Base-by-base conservation (phyloP, 2,113 vertebrate genomes). In the Tylochromis polylepis region DNA sequence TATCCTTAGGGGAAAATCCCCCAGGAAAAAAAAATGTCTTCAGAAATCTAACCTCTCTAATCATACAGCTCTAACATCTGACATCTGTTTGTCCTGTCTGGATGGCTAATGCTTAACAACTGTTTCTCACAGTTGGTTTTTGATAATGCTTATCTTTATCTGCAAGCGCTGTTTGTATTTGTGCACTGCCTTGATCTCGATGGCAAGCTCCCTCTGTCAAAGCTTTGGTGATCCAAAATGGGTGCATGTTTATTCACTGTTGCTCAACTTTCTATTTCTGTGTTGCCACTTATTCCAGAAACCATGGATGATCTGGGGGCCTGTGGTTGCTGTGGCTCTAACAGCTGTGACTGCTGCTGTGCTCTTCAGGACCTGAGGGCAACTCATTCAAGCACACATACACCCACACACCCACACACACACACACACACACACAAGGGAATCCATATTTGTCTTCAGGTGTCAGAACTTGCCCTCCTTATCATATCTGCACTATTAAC, bases 221-320 rank as follows among this genome's bases (percentile, higher is more conserved):
- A 67, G 84, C 88, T 81, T 87, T 51, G 82, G 83, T 70, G 8
- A 81, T 85, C 82, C 86, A 59, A 78, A 58, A 72, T 34, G 82
- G 38, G 59, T 9, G 5, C 27, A 31, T 51, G 46, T 81, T 87
- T 27, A 56, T 83, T 67, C 24, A 38, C 15, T 18, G 59, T 57
- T 56, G 38, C 70, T 92, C 51, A 88, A 83, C 31, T 88, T 87
- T 88, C 81, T 29, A 51, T 93, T 67, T 93, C 34, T 91, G 57
- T 94, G 80, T 87, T 84, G 12, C 83, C 94, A 51, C 88, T 93
- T 91, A 46, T 95, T 97, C 95, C 98, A 99, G 99, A 98, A 96
- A 93, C 96, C 96, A 88, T 99, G 98, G 98, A 94, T 96, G 87
- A 97, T 97, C 97, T 99, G 98, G 98, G 97, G 97, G 94, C 97